phyloP scores from a whole-genome alignment of 2,888 invertebrate genomes.

The Malthinus flaveolus region DNA sequence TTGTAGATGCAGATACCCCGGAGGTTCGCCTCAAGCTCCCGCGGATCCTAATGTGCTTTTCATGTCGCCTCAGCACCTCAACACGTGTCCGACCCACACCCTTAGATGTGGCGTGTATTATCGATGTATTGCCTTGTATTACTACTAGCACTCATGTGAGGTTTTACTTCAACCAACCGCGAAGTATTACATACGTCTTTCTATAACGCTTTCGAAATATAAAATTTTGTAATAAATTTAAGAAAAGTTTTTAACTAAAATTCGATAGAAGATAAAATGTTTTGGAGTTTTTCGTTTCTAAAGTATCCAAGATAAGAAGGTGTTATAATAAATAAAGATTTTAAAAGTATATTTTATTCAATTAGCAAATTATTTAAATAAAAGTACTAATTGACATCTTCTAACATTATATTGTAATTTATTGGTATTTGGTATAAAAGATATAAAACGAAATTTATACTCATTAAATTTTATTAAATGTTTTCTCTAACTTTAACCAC shows the following conservation, averaged over 20 bases:
- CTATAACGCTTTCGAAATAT: slow-evolving; percentile 25
- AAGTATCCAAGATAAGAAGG: background rate
- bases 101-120: slow-evolving; percentile 48
- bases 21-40: slow-evolving; percentile 43
- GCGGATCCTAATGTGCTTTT: slow-evolving; percentile 55
- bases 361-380: slow-evolving; percentile 29
- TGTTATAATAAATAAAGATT: background rate
- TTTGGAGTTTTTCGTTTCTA: too few relatives aligned
- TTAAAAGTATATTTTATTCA: background rate
- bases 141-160: slow-evolving; percentile 47
- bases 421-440: slow-evolving; percentile 19
- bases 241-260: too few relatives aligned
- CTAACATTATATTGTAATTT: slow-evolving; percentile 25
- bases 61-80: slow-evolving; percentile 55
- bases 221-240: background rate
- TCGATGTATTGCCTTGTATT: slow-evolving; percentile 53
- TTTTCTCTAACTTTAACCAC: slow-evolving; percentile 33
- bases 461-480: slow-evolving; percentile 36
- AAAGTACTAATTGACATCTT: slow-evolving; percentile 24
- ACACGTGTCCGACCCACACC: slow-evolving; percentile 54
- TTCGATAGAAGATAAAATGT: too few relatives aligned
- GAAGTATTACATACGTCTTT: slow-evolving; percentile 46
- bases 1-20: slow-evolving; percentile 47
- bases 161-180: slow-evolving; percentile 50
- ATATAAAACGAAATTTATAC: slow-evolving; percentile 22